These are phyloP conservation scores for Equus przewalskii DNA, from an alignment of 2,113 vertebrate genomes.

Conservation along the genomic window DNA sequence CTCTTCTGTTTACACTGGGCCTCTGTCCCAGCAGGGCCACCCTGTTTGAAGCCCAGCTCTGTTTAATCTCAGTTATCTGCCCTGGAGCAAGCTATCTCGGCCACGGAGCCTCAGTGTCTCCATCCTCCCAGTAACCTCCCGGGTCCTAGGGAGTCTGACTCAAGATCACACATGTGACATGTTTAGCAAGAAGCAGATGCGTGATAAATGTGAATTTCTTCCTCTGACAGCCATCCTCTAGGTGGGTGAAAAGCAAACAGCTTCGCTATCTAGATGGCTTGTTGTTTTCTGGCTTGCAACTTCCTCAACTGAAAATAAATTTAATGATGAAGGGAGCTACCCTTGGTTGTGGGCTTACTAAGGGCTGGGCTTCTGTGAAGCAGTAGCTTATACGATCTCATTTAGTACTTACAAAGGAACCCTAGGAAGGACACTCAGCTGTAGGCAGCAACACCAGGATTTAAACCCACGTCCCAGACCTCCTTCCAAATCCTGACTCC, in stretches of 20 bases:
- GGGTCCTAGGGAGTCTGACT: not conserved
- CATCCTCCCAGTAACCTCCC: not conserved
- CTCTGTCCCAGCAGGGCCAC: not conserved
- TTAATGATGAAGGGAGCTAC: not conserved
- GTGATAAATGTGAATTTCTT: not conserved
- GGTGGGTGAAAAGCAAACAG: not conserved
- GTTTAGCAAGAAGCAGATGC: not conserved
- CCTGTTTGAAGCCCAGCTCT: not conserved
- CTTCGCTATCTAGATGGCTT: not conserved
- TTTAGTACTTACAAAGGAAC: not conserved
- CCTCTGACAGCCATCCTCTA: not conserved
- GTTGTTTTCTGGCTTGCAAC: not conserved
- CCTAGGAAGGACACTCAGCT: not conserved
- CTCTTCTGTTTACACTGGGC: not conserved
- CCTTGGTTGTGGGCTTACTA: not conserved
- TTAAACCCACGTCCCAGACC: not conserved
- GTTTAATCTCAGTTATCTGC: not conserved
- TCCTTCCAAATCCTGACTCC: not conserved
- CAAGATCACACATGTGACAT: not conserved
- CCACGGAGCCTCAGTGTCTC: not conserved
- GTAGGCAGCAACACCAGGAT: not conserved
- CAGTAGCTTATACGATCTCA: not conserved
- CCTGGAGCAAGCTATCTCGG: not conserved
- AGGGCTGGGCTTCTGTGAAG: not conserved
- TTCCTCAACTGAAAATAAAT: conserved; percentile 46